Evolutionary conservation across 2,888 invertebrate species (phyloP), one percentile per base, ranked within the genome.

Genomic region (Machimus rusticus): DNA sequence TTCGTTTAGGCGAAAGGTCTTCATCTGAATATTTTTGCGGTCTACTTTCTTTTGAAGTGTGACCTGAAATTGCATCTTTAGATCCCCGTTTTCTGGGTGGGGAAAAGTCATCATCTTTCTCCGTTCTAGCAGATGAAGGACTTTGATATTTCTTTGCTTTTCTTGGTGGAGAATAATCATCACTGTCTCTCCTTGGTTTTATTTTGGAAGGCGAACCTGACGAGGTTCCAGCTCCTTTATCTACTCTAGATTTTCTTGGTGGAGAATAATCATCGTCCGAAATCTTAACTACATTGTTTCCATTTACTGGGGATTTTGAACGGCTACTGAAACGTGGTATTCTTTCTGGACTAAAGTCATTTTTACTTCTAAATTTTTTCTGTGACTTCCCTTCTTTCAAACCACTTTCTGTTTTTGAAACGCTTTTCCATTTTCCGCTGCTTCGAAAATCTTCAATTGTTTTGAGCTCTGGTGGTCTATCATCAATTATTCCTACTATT

Each of bases 401-500:
- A 12, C 9, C n/a, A 28, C 12, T 51, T 2, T 28, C 46, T 19
- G 16, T 23, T 39, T 43, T 77, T n/a, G 86, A 74, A n/a, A 77
- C 14, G 12, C 74, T 85, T 88, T 91, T 91, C 93, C 93, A 93
- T 86, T 92, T 93, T 19, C 78, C 82, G 74, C 89, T 89, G 86
- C 86, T 88, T 37, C 88, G 88, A 55, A 88, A 90, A 76, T 89
- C 89, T 57, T 89, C 89, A 6, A 88, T 87, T 37, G 89, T 87
- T 74, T 88, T 92, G 12, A 96, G 90, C 89, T 96, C 95, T 86
- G 95, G 94, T 0, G 96, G 96, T 89, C 96, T 92, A 78, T 98
- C 98, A 91, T 98, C 98, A 81, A 98, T 94, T 85, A 98, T 94
- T 1, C 96, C 98, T 0, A 96, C 98, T 89, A 99, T 96, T 92